phyloP scores from a whole-genome alignment of 37 sponge, comb jelly and placozoan genomes.

The Dysidea cf. avara region DNA sequence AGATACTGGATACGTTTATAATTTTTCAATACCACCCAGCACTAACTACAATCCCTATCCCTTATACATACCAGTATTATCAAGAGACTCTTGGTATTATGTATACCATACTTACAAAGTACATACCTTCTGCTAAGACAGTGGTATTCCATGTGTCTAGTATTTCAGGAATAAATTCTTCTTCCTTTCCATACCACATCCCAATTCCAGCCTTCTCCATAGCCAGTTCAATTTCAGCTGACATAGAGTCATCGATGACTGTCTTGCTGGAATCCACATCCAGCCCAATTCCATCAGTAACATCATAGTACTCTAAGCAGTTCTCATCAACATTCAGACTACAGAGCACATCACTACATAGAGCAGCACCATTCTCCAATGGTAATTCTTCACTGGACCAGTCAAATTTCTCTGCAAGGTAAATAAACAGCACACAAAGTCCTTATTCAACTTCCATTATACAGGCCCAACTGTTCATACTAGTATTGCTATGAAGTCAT shows the following conservation, averaged over 20 bases:
- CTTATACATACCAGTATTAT: too few species aligned
- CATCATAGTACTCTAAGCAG: background rate
- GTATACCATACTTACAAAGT: too few species aligned
- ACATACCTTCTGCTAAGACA: too few species aligned
- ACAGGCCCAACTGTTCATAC: too few species aligned
- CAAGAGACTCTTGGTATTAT: too few species aligned
- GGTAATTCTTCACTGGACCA: background rate
- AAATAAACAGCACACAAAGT: background rate
- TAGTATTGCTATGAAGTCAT: too few species aligned
- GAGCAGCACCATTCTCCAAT: background rate
- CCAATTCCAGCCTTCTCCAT: background rate
- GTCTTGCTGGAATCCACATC: too few species aligned
- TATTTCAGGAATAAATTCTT: background rate
- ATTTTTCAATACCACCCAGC: too few species aligned
- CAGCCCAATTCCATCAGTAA: background rate
- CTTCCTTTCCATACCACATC: background rate
- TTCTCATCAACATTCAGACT: background rate
- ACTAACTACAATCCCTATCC: too few species aligned
- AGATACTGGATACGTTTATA: too few species aligned
- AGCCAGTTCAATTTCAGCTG: conserved; percentile 3
- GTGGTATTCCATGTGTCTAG: too few species aligned
- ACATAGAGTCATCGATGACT: conserved; percentile 3
- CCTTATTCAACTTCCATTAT: background rate
- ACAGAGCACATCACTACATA: background rate
- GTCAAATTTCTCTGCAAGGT: background rate